Conservation (phyloP, 2,888 invertebrate species). For the Tenthredo notha region DNA sequence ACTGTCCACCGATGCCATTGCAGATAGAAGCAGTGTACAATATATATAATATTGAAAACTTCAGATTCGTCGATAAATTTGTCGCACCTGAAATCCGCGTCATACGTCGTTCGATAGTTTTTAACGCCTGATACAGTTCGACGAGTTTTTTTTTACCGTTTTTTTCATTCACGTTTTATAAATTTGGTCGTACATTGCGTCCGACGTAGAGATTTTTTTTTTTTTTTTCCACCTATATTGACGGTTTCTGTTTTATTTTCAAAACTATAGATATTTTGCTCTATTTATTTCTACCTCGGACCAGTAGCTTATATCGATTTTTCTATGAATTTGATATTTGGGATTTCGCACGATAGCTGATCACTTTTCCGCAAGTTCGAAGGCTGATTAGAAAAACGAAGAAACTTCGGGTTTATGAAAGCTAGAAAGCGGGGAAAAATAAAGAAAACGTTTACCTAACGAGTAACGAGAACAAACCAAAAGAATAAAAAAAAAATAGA, state of each 20-base stretch:
- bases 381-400: constrained; percentile 1
- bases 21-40: not conserved
- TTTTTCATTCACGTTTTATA: not conserved
- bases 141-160: not conserved
- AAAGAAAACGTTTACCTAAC: constrained; percentile 8
- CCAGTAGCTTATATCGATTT: not conserved
- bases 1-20: constrained; percentile 68
- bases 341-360: not conserved
- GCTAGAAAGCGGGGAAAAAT: not conserved
- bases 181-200: not conserved
- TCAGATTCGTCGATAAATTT: constrained; percentile 32
- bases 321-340: not conserved
- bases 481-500: not conserved
- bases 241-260: not conserved
- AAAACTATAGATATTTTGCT: no score
- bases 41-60: constrained; percentile 40
- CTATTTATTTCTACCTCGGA: not conserved
- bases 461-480: not conserved
- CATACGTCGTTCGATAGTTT: constrained; percentile 13
- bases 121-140: constrained; percentile 13
- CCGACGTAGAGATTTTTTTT: not conserved
- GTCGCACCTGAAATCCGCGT: constrained; percentile 23
- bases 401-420: not conserved
- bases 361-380: not conserved
- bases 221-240: not conserved